Evolutionary conservation across 37 sponge, comb jelly and placozoan genomes (phyloP), one percentile per base, ranked within the genome.

Genomic region (Trichoplax adhaerens): DNA sequence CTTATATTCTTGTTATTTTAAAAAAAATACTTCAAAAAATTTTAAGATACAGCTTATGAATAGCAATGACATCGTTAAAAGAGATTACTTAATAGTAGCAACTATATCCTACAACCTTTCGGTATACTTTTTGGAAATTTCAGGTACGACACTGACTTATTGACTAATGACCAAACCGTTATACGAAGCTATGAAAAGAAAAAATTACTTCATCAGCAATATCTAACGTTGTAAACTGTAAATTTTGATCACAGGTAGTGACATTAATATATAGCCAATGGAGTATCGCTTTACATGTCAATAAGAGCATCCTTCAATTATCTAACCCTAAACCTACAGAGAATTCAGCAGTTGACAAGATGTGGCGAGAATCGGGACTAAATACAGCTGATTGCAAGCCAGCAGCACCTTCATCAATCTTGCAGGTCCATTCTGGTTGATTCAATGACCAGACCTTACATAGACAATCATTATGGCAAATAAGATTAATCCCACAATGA

Each of bases 371-470:
- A 79, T 92, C 94, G 58, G 99, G 90, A 53, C 87, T 58, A 93
- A 89, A 97, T 68, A 58, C 62, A 49, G 78, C 86, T 1, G 84
- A 76, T 55, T 83, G 77, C 59, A 97, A 73, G 0, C 99, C 94
- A 1, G 90, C 82, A 1, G 84, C 84, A 1, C 99, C 99, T 65
- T 91, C 99, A 56, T 97, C 99, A 53, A 97, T 85, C 77, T 97
- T 97, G 60, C 94, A 97, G 10, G 77, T 81, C 89, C 99, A 97
- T 60, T 85, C 83, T 58, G 94, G 78, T 46, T 97, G 84, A 61
- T 89, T 83, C 29, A 97, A 66, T 12, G 90, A 86, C 99, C 99
- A 97, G 4, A 97, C 77, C 85, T 92, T 72, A 2, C 55, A 79
- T 3, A 67, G 50, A 1, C 68, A 57, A 2, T 64, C 54, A 7